A percentile compares a stretch with the other conserved stretches of the same genome.
These are phyloP conservation scores for Ictalurus furcatus DNA, from an alignment of 2,113 vertebrate genomes.

Conservation along the genomic window DNA sequence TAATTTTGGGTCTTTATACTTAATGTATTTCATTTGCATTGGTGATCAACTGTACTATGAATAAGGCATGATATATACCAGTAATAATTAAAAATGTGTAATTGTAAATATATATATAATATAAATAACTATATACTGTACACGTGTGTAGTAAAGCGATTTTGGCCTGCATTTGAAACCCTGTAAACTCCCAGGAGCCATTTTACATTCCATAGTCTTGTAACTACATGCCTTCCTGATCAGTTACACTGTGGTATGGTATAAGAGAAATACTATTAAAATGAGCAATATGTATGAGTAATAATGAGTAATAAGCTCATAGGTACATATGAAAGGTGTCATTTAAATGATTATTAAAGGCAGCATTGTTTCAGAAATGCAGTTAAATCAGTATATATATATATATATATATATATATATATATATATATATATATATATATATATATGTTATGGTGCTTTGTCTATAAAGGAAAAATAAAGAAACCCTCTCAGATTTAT, in stretches of 20 bases:
- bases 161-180: neutral
- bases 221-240: neutral
- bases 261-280: neutral
- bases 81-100: no score
- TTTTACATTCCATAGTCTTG: constrained; percentile 6
- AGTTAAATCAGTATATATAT: neutral
- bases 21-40: neutral
- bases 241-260: neutral
- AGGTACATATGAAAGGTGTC: neutral
- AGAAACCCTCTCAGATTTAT: constrained; percentile 1
- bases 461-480: neutral
- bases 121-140: no score
- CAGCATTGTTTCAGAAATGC: neutral
- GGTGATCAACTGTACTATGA: neutral
- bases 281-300: no score
- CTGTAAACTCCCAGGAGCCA: neutral
- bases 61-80: neutral
- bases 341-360: neutral
- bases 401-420: neutral
- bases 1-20: neutral
- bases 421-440: neutral
- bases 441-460: neutral
- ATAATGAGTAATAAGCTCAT: neutral
- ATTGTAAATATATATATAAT: no score
- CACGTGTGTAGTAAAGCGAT: neutral